Evolutionary conservation across 2,888 invertebrate genomes (phyloP).

Genomic region (Pristionchus maxplancki): DNA sequence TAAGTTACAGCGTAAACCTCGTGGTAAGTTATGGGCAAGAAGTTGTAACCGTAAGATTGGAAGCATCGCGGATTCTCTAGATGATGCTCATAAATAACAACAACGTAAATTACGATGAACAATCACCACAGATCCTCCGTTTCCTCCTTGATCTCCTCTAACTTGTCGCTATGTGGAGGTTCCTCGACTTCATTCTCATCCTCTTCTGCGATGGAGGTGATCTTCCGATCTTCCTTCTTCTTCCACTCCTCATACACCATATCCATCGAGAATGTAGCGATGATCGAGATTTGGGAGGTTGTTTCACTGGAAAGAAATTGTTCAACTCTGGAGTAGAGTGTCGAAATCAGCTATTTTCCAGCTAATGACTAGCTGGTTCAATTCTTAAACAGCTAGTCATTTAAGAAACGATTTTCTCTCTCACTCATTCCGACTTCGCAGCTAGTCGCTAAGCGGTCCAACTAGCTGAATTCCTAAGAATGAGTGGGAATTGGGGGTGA

Average conservation of each 20-base stretch:
- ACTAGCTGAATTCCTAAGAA: too few relatives aligned
- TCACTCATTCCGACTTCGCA: too few relatives aligned
- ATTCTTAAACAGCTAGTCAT: too few relatives aligned
- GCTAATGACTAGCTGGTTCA: too few relatives aligned
- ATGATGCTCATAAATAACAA: neutral
- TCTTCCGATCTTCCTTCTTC: slow-evolving; percentile 23
- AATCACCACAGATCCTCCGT: neutral
- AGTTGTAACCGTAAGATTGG: neutral
- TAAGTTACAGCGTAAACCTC: neutral
- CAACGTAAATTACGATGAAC: neutral
- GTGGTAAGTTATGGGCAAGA: neutral
- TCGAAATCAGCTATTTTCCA: too few relatives aligned
- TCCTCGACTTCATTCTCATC: slow-evolving; percentile 2
- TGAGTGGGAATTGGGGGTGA: too few relatives aligned
- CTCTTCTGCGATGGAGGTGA: slow-evolving; percentile 14
- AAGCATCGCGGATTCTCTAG: neutral
- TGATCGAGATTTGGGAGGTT: neutral
- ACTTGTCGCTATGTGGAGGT: too few relatives aligned
- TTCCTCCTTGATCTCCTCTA: neutral
- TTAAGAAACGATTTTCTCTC: too few relatives aligned
- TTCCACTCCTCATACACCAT: slow-evolving; percentile 16
- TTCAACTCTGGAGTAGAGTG: neutral
- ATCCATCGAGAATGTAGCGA: slow-evolving; percentile 32
- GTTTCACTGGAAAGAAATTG: slow-evolving; percentile 8
- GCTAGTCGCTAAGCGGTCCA: too few relatives aligned